Evolutionary conservation across 2,113 vertebrate genomes (phyloP), one percentile per base, ranked within the genome.

Genomic region (Oceanodroma tethys): DNA sequence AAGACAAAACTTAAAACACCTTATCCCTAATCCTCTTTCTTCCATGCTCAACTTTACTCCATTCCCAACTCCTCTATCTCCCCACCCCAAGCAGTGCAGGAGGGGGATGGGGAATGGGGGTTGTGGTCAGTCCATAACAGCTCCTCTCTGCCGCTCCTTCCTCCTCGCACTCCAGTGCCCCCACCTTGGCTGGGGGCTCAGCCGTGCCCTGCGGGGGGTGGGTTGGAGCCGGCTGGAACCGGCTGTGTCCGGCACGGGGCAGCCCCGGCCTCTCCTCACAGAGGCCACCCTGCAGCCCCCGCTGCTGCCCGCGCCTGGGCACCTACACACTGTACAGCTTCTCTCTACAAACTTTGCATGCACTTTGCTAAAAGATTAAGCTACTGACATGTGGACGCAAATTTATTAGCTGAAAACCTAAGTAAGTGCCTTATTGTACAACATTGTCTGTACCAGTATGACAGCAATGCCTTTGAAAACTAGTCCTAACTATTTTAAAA

Each of bases 191-290:
- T 30, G 19, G 0, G 2, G 38, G 16, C 62, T 21, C 9, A n/a
- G 47, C 34, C 0, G 0, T 60, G 29, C 29, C 45, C 22, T 53
- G 53, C 1, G 0, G 27, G 8, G 52, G 14, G 42, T 23, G 0
- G 1, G 11, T 1, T 11, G 13, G 55, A 84, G 12, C 10, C 0
- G 0, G 12, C 20, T 50, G 56, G 63, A 63, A 56, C 9, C 0
- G 1, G 10, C 56, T 70, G 53, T 60, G 22, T 21, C 45, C 1
- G 0, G 26, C 43, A 1, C 0, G 1, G 40, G 25, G 25, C n/a
- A 66, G n/a, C 42, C 58, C 56, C 1, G 0, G 47, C 29, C 20
- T 4, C 52, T 20, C 34, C 36, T 80, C 27, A 29, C 59, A 73
- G 30, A 19, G 22, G 18, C 7, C 1, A 1, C 43, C 40, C 27